phyloP scores from a whole-genome alignment of 2,888 invertebrate genomes.

The Epistrophe grossulariae region DNA sequence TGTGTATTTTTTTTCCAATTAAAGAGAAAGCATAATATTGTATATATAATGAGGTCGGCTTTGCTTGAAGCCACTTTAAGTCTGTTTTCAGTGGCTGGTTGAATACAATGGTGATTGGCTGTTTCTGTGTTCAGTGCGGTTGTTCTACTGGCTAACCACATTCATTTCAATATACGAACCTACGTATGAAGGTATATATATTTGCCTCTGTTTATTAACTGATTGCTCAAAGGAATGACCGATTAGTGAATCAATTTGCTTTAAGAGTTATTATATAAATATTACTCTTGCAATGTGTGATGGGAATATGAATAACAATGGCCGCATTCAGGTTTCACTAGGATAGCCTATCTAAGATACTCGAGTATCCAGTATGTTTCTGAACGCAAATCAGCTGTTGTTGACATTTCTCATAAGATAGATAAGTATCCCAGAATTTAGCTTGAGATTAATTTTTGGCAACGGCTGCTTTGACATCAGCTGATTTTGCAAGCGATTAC shows the following conservation, averaged over 20 bases:
- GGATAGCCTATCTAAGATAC: too few species aligned
- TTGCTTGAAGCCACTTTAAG: slow-evolving; percentile 44
- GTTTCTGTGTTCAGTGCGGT: slow-evolving; percentile 6
- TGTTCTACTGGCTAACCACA: slow-evolving; percentile 55
- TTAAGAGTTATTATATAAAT: too few species aligned
- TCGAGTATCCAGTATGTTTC: too few species aligned
- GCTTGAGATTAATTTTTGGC: too few species aligned
- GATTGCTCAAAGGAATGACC: slow-evolving; percentile 53
- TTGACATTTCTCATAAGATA: too few species aligned
- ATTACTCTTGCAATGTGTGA: too few species aligned
- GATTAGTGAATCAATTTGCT: slow-evolving; percentile 11
- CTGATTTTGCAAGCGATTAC: too few species aligned
- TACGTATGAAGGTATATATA: not conserved
- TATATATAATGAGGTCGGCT: slow-evolving; percentile 51
- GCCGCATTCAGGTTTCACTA: too few species aligned
- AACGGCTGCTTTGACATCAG: too few species aligned
- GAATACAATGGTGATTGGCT: slow-evolving; percentile 12
- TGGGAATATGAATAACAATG: too few species aligned
- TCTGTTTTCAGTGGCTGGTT: slow-evolving; percentile 14
- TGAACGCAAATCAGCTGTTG: too few species aligned
- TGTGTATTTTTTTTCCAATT: not conserved
- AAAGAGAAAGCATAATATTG: not conserved
- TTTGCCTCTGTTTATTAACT: slow-evolving; percentile 35
- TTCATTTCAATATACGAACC: slow-evolving; percentile 11
- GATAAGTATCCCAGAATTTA: too few species aligned